Evolutionary conservation across 2,888 invertebrate genomes (phyloP), one percentile per base, ranked within the genome.

Genomic region (Acanthosepion lycidas): DNA sequence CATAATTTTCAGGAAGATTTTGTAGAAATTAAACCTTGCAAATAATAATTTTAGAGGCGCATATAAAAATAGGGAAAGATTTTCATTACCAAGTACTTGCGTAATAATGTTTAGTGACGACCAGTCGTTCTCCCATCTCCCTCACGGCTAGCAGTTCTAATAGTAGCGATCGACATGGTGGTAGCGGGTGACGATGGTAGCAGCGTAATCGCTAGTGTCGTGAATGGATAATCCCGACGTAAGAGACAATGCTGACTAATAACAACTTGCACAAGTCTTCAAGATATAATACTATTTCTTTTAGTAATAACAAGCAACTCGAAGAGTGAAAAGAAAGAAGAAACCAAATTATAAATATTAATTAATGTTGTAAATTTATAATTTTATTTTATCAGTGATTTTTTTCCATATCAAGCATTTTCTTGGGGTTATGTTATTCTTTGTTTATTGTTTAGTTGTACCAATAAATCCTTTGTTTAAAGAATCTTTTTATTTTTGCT

Each of bases 51-150:
- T 78, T 78, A 12, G 18, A 33, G 28, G n/a, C n/a, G 20, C 20
- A 59, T 59, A 59, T 20, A 59, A 78, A 78, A 78, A 78, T 23
- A 33, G n/a, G n/a, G 78, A n/a, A n/a, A 78, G 42, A n/a, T 78
- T 78, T 78, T 78, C 78, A 33, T 78, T 78, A 78, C 78, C 78
- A 78, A n/a, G 28, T 78, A 78, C 78, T 78, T 78, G 78, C 78
- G 78, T 78, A 78, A 78, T 78, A 78, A 78, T 18, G 12, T 78
- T 78, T 78, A 78, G 78, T 78, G 33, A 78, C n/a, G 78, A 78
- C 78, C 78, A 78, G 78, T 78, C 78, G 78, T 78, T n/a, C 78
- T 78, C 78, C 78, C 78, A 78, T 78, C n/a, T 78, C 78, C 78
- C 78, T 78, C 28, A 78, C 78, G 78, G 78, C 78, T 33, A 78